phyloP scores from a whole-genome alignment of 2,888 invertebrate genomes.

The Invenusta paracnida region DNA sequence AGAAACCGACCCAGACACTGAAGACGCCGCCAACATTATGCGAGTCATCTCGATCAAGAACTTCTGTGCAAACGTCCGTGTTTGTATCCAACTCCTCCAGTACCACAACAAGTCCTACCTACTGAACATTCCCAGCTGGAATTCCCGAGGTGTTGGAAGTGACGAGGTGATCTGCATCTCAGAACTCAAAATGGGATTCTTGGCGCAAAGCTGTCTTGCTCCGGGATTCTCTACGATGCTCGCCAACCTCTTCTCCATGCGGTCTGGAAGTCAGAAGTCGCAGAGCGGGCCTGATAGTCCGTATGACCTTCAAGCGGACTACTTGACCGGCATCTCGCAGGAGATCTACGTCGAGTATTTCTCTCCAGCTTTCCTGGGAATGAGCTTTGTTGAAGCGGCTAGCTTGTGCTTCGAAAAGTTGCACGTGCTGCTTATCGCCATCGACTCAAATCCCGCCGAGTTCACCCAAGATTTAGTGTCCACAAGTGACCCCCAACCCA shows the following conservation, averaged over 20 bases:
- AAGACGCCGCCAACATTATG: slow-evolving; percentile 99
- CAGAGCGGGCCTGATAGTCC: not conserved
- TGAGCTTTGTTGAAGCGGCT: slow-evolving; percentile 96
- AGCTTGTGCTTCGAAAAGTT: slow-evolving; percentile 94
- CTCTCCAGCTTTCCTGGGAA: slow-evolving; percentile 83
- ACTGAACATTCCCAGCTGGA: slow-evolving; percentile 98
- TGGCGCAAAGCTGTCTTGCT: slow-evolving; percentile 94
- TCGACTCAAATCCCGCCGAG: slow-evolving; percentile 67
- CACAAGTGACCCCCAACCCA: slow-evolving; percentile 67
- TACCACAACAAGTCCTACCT: slow-evolving; percentile 98
- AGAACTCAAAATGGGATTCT: slow-evolving; percentile 92
- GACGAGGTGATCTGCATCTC: slow-evolving; percentile 89
- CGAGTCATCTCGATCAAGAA: slow-evolving; percentile 97
- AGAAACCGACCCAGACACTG: slow-evolving; percentile 96
- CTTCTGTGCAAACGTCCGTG: slow-evolving; percentile 94
- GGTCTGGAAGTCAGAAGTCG: slow-evolving; percentile 41
- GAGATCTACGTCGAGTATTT: slow-evolving; percentile 50
- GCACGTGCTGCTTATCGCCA: slow-evolving; percentile 85
- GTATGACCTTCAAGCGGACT: slow-evolving; percentile 45
- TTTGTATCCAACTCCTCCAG: slow-evolving; percentile 97
- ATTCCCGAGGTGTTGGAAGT: slow-evolving; percentile 96
- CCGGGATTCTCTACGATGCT: slow-evolving; percentile 99
- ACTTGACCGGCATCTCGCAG: slow-evolving; percentile 50
- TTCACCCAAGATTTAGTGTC: not conserved
- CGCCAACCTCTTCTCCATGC: slow-evolving; percentile 78